phyloP scores from a whole-genome alignment of 2,113 vertebrate species.

The Sardina pilchardus region DNA sequence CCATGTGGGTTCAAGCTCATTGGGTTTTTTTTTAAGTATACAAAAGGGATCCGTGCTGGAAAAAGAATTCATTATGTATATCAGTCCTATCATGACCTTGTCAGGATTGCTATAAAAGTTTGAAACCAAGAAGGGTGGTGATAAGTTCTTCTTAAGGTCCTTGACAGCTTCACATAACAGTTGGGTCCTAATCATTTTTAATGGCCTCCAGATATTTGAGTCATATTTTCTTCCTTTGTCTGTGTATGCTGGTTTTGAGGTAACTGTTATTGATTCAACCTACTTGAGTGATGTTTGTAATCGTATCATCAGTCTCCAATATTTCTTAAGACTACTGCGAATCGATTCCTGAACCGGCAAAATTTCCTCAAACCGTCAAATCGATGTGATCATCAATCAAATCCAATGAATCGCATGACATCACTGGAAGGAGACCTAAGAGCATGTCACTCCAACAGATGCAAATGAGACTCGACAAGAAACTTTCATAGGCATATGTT shows the following conservation, averaged over 20 bases:
- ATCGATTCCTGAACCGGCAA: background rate
- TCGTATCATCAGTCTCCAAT: background rate
- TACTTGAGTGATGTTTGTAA: background rate
- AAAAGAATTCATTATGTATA: background rate
- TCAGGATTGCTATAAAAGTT: background rate
- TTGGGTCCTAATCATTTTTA: background rate
- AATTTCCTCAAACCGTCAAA: background rate
- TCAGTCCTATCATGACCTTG: slow-evolving; percentile 4
- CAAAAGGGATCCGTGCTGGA: background rate
- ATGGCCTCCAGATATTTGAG: background rate
- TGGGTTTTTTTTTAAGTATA: background rate
- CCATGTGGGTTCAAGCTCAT: background rate
- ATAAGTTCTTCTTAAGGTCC: background rate
- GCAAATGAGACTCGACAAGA: background rate
- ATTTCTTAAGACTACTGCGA: background rate
- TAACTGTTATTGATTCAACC: background rate
- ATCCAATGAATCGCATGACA: background rate
- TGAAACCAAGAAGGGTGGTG: background rate
- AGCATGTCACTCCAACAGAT: background rate
- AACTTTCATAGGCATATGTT: background rate
- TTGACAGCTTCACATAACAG: background rate
- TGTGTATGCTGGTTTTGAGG: background rate
- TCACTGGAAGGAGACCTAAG: background rate
- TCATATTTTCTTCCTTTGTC: background rate
- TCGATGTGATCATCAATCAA: background rate